Conservation (phyloP, 1,140 invertebrate species). For the Drosophila biarmipes region DNA sequence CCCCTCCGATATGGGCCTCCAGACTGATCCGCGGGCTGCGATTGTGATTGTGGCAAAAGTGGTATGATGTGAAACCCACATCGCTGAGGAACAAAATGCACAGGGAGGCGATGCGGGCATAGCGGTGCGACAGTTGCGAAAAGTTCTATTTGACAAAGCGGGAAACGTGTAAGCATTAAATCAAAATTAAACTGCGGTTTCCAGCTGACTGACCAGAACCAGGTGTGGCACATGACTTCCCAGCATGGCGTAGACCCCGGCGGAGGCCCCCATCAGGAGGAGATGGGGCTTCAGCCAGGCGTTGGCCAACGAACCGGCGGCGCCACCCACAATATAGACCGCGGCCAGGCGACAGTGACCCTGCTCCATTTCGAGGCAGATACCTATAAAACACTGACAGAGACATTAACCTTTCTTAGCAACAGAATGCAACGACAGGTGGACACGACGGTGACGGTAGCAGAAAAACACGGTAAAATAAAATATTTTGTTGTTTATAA, state of each 20-base stretch:
- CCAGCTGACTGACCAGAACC: conserved; percentile 89
- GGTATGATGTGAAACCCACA: conserved; percentile 83
- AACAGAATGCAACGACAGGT: background rate
- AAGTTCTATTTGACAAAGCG: conserved; percentile 86
- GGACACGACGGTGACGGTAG: background rate
- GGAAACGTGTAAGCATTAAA: conserved; percentile 43
- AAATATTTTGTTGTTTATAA: too few relatives aligned
- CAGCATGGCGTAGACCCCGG: conserved; percentile 96
- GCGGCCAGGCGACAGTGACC: conserved; percentile 90
- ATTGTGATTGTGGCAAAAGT: conserved; percentile 85
- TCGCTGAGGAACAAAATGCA: conserved; percentile 87
- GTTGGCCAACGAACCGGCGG: conserved; percentile 90
- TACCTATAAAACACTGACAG: conserved; percentile 88
- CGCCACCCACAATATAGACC: conserved; percentile 89
- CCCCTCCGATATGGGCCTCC: conserved; percentile 92
- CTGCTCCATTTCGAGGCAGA: conserved; percentile 93
- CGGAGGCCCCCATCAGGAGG: conserved; percentile 94
- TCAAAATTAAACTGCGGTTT: conserved; percentile 62
- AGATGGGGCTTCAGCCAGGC: conserved; percentile 92
- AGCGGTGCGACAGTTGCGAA: conserved; percentile 86
- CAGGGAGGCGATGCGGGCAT: conserved; percentile 86
- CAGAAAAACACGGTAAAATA: too few relatives aligned
- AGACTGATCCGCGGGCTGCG: conserved; percentile 88
- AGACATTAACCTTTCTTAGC: conserved; percentile 16
- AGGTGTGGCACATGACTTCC: conserved; percentile 96